phyloP scores from a whole-genome alignment of 2,797 vertebrate genomes.

The Aphelocoma californica region DNA sequence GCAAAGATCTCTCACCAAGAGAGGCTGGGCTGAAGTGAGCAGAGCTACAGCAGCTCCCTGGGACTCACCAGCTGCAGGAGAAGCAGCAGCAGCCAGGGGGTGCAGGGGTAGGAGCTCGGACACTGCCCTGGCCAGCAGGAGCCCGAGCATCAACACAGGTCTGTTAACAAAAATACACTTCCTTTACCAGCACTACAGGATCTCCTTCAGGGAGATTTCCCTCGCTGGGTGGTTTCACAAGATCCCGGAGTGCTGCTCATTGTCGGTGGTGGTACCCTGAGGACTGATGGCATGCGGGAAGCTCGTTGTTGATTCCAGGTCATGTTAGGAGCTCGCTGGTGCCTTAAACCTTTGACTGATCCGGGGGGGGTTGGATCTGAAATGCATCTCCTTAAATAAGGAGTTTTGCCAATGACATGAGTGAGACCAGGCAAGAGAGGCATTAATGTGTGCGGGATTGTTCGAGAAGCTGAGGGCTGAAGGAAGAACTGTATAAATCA shows the following conservation, averaged over 20 bases:
- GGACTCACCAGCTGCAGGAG: neutral
- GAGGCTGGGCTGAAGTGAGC: neutral
- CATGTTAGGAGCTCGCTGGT: neutral
- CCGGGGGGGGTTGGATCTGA: fast-evolving
- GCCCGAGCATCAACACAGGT: neutral
- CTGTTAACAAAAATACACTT: neutral
- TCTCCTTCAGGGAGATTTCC: neutral
- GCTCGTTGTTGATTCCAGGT: neutral
- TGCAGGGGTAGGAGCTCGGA: neutral
- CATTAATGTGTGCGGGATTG: neutral
- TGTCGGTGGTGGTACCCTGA: neutral
- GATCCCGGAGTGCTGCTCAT: neutral
- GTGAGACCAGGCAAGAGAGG: neutral
- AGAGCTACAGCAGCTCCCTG: neutral
- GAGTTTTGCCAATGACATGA: neutral
- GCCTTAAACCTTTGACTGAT: neutral
- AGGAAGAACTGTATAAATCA: neutral
- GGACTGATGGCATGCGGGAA: fast-evolving
- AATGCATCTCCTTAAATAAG: neutral
- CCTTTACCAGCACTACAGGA: neutral
- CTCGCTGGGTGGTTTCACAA: neutral
- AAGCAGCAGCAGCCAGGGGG: neutral
- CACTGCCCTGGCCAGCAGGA: neutral
- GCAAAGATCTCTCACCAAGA: neutral
- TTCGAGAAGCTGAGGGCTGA: neutral